These are phyloP conservation scores for Prionace glauca DNA, from an alignment of 2,797 vertebrate genomes.

Conservation along the genomic window DNA sequence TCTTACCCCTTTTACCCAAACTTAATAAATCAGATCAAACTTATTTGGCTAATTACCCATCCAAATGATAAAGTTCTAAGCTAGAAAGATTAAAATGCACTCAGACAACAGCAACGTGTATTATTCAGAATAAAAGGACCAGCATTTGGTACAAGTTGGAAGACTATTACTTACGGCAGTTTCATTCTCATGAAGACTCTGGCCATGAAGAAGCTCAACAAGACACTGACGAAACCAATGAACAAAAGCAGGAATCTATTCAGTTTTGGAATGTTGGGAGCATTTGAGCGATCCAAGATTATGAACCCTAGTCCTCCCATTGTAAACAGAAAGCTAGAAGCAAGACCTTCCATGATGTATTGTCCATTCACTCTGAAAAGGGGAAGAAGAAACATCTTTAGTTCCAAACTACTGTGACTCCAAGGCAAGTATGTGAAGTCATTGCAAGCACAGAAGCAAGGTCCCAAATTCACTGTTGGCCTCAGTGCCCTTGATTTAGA, in stretches of 20 bases:
- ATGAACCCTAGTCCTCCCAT: constrained; percentile 99
- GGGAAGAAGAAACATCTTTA: not conserved
- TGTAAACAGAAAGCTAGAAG: constrained; percentile 96
- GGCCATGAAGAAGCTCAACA: constrained; percentile 98
- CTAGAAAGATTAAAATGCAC: not conserved
- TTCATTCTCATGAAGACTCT: constrained; percentile 99
- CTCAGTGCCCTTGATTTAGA: not conserved
- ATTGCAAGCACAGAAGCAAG: not conserved
- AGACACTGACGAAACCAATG: constrained; percentile 93
- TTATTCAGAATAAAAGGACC: not conserved
- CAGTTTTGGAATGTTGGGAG: constrained; percentile 94
- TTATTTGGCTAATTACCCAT: not conserved
- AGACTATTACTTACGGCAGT: constrained; percentile 78
- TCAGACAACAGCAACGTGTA: not conserved
- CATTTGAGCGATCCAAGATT: constrained; percentile 94
- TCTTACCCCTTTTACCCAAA: not conserved
- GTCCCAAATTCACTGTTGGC: not conserved
- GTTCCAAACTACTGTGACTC: not conserved
- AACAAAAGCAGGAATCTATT: constrained; percentile 95
- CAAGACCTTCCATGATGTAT: constrained; percentile 97
- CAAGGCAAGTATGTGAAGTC: not conserved
- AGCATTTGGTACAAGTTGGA: not conserved
- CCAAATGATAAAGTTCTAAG: not conserved
- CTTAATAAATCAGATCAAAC: too few relatives aligned
- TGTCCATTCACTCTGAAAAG: constrained; percentile 85